Base-by-base conservation (phyloP, 35 echinoderm and acorn worm genomes). In the Apostichopus japonicus region DNA sequence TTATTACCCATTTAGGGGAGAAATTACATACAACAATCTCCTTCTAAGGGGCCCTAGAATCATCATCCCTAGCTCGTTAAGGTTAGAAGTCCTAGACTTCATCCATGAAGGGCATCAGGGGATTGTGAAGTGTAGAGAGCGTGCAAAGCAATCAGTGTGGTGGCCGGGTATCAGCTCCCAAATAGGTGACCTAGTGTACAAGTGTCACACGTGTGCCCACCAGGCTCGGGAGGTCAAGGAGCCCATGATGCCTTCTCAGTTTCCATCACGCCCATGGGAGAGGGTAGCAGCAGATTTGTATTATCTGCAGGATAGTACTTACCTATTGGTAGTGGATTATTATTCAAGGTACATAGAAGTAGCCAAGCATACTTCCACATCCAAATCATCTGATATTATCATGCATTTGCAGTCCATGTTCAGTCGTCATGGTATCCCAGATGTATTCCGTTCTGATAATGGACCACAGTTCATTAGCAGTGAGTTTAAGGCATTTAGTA, bases 291-390 rank as follows among this genome's bases (percentile, higher is more conserved):
- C 52, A 55, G 17, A 24, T 16, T 25, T 5, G 19, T 92, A 21
- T 6, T 10, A 5, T 62, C 13, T 11, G 33, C 15, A 23, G 78
- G 52, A 24, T 23, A 33, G 13, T 19, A 92, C 90, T 21, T 96
- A 92, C 95, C 56, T 96, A 17, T 23, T 96, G 14, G 58, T 92
- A n/a, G 61, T 96, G 67, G 93, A 91, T 80, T 96, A 90, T 44
- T 90, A 76, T 82, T 94, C n/a, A n/a, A n/a, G n/a, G n/a, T n/a
- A n/a, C n/a, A n/a, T n/a, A n/a, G n/a, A n/a, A n/a, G n/a, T n/a
- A n/a, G n/a, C n/a, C n/a, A n/a, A n/a, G n/a, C n/a, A n/a, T n/a
- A n/a, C n/a, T n/a, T n/a, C n/a, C n/a, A n/a, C n/a, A n/a, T n/a
- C n/a, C n/a, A n/a, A n/a, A n/a, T n/a, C n/a, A n/a, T n/a, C n/a